These are phyloP conservation scores for Epicauta chinensis DNA, from an alignment of 1,140 invertebrate species.

Conservation along the genomic window DNA sequence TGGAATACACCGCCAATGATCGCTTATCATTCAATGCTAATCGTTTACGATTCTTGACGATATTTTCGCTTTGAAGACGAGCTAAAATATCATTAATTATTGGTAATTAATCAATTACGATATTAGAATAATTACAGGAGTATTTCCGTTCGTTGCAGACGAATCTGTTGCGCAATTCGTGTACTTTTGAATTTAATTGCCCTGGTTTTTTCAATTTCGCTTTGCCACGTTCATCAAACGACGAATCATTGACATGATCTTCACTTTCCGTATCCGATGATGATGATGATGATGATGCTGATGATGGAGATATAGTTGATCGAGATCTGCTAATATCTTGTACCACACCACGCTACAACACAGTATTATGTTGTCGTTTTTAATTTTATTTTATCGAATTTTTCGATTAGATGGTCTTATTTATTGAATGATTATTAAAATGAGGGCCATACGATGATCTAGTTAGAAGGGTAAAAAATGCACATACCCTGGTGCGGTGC, in stretches of 20 bases:
- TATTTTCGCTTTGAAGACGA: slow-evolving; percentile 6
- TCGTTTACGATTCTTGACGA: slow-evolving; percentile 8
- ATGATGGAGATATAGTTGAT: neutral
- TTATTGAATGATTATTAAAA: no score
- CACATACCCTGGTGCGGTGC: slow-evolving; percentile 39
- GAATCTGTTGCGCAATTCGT: slow-evolving; percentile 32
- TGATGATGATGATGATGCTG: neutral
- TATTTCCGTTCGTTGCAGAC: slow-evolving; percentile 28
- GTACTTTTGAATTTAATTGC: slow-evolving; percentile 17
- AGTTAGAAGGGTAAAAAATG: slow-evolving; percentile 4
- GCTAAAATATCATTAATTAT: slow-evolving; percentile 11
- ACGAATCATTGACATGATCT: slow-evolving; percentile 9
- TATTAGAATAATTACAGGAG: slow-evolving; percentile 14
- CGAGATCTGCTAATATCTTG: neutral
- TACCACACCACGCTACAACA: no score
- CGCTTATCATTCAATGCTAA: slow-evolving; percentile 26
- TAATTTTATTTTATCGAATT: no score
- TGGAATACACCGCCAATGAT: slow-evolving; percentile 26
- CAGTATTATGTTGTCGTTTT: no score
- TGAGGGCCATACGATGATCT: no score
- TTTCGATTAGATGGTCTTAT: no score
- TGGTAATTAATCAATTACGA: neutral
- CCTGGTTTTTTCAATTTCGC: neutral
- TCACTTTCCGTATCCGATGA: neutral
- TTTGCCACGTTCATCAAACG: neutral